Evolutionary conservation across 2,113 vertebrate species (phyloP), one percentile per base, ranked within the genome.

Genomic region (Sorex fumeus): DNA sequence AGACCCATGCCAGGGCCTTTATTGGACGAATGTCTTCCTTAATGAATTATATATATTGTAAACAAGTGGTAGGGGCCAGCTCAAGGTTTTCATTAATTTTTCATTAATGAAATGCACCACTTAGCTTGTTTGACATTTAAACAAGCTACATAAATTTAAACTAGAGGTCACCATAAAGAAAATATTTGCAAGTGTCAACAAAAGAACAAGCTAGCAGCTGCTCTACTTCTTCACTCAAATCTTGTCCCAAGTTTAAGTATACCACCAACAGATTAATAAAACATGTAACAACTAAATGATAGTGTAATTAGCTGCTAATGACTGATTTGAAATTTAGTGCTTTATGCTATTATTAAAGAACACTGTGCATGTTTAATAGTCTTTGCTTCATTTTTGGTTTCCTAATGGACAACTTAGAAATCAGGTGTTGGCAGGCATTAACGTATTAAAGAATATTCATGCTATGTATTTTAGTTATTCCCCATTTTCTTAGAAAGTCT

Each of bases 71-170:
- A 21, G 72, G 89, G 96, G 96, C 96, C 95, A 97, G 96, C 84
- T 84, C 95, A 97, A 97, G 96, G 96, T 97, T 97, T 97, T 97
- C 96, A 98, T 98, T 98, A 98, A 98, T 98, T 97, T 98, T 97
- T 97, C 96, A 98, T 97, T 98, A 98, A 98, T 98, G 97, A 98
- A 98, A 98, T 98, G 97, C 97, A 97, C 96, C 94, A 97, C 97
- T 98, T 98, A 98, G 91, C 94, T 96, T 97, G 96, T 96, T 97
- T 98, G 97, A 98, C 97, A 98, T 97, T 97, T 97, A 97, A 98
- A 96, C 53, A 76, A 97, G 97, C 95, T 93, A 95, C 95, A 98
- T 98, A 98, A 97, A 98, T 98, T 98, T 96, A 95, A 97, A 96
- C 96, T 93, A 97, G 96, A 98, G 96, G 96, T 97, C 96, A 96